Evolutionary conservation across 1,140 invertebrate species (phyloP).

Genomic region (Drosophila lacteicornis): DNA sequence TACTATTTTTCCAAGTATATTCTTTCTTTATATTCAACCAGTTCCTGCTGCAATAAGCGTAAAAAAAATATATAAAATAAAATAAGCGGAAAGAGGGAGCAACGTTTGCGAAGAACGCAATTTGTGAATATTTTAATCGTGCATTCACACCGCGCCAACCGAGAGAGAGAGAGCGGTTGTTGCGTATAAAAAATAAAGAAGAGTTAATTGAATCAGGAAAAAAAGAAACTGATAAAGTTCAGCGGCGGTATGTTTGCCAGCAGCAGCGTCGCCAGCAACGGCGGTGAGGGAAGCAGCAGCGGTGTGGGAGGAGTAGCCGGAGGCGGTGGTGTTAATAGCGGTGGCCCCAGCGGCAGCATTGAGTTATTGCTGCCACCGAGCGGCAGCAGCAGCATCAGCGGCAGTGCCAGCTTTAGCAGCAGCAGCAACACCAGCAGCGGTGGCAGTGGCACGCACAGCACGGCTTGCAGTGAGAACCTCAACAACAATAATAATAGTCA

Average conservation of each 20-base stretch:
- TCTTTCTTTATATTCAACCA: constrained; percentile 31
- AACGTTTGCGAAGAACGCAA: constrained; percentile 64
- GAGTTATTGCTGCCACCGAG: constrained; percentile 68
- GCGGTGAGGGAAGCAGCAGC: constrained; percentile 17
- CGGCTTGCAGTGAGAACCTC: constrained; percentile 29
- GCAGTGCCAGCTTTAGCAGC: constrained; percentile 69
- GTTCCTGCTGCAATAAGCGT: constrained; percentile 41
- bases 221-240: constrained; percentile 8
- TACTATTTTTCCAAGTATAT: constrained; percentile 67
- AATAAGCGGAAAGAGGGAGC: constrained; percentile 18
- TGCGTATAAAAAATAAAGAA: constrained; percentile 20
- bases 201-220: constrained; percentile 53
- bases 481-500: constrained; percentile 41
- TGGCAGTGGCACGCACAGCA: constrained; percentile 48
- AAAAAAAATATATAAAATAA: constrained; percentile 20
- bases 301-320: constrained; percentile 9
- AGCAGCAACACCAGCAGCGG: constrained; percentile 49
- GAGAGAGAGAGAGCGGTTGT: constrained; percentile 16
- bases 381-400: constrained; percentile 69
- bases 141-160: constrained; percentile 61
- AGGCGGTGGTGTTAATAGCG: constrained; percentile 1
- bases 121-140: constrained; percentile 81
- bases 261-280: constrained; percentile 1
- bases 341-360: constrained; percentile 52
- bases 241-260: constrained; percentile 9